phyloP scores from a whole-genome alignment of 2,113 vertebrate species.

The Psittacula cyanocephala region DNA sequence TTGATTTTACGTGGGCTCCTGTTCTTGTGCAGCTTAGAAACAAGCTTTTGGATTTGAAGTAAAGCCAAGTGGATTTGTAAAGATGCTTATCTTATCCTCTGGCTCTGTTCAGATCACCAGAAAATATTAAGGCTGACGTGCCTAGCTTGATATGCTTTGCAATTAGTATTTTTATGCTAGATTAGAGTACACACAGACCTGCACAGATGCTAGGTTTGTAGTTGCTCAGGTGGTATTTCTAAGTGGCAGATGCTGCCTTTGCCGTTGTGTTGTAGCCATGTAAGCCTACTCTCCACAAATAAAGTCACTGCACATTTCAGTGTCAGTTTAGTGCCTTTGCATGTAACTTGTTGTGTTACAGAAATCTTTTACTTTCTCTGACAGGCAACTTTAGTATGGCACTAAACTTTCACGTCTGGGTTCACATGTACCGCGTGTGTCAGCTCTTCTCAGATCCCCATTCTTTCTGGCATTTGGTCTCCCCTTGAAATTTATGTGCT shows the following conservation, averaged over 20 bases:
- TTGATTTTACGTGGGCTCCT: not conserved
- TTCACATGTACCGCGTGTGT: not conserved
- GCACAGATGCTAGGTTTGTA: not conserved
- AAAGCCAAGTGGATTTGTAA: slow-evolving; percentile 24
- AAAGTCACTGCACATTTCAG: not conserved
- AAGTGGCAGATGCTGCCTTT: not conserved
- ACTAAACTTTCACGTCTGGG: not conserved
- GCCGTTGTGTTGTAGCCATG: rapidly evolving
- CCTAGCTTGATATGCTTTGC: not conserved
- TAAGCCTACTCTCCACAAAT: not conserved
- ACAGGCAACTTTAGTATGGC: not conserved
- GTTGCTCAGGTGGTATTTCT: not conserved
- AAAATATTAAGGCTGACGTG: slow-evolving; percentile 38
- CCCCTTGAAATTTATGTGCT: not conserved
- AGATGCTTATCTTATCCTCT: slow-evolving; percentile 38
- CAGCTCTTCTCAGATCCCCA: not conserved
- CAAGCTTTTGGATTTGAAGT: slow-evolving; percentile 15
- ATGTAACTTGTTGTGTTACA: not conserved
- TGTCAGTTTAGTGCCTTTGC: not conserved
- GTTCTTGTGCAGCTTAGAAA: not conserved
- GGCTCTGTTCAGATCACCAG: not conserved
- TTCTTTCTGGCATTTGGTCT: not conserved
- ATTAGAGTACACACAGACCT: not conserved
- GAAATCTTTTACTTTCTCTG: not conserved
- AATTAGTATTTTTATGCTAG: not conserved